Base-by-base conservation (phyloP, 1,140 invertebrate species). In the Radopholus similis region DNA sequence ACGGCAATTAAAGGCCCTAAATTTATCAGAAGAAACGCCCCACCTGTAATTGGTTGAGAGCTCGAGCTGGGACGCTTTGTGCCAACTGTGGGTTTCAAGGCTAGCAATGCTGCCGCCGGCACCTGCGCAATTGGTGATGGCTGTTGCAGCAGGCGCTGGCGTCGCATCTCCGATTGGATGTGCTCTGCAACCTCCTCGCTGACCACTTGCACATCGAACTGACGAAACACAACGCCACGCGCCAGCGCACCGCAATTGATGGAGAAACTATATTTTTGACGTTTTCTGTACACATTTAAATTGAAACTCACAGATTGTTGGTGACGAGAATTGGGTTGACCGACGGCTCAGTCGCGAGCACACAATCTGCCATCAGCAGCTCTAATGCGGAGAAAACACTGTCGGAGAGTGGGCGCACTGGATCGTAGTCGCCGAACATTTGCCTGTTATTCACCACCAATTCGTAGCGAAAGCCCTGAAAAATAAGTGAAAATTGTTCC, bases 111-210 rank as follows among this genome's bases (percentile, higher is more conserved):
- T 28, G 76, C 75, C 21, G 71, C 77, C 34, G 67, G 71, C 30
- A 78, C 75, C 26, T 53, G 67, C 9, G 54, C 68, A 23, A 81
- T 76, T 9, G 80, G 77, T 13, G 80, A 74, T 9, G 79, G 79
- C 37, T 81, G 79, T 63, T 81, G 80, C 5, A 82, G 73, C 59
- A 82, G 64, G 30, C 73, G 65, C 55, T 82, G 78, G 32, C 73
- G 55, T n/a, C 73, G 56, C 78, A 81, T 82, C 68, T 81, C 79
- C 8, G 73, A 66, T 68, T 80, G 78, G 63, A 81, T 81, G n/a
- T 82, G 80, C 57, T 78, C 77, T 8, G 79, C 79, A 5, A 74
- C 68, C 57, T 81, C 79, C 68, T 81, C 79, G 18, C 74, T 77
- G 28, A 81, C 76, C 21, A 81, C 71, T 65, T 76, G 74, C 23